phyloP scores from a whole-genome alignment of 2,888 invertebrate genomes.

The Cephus rjabovi region DNA sequence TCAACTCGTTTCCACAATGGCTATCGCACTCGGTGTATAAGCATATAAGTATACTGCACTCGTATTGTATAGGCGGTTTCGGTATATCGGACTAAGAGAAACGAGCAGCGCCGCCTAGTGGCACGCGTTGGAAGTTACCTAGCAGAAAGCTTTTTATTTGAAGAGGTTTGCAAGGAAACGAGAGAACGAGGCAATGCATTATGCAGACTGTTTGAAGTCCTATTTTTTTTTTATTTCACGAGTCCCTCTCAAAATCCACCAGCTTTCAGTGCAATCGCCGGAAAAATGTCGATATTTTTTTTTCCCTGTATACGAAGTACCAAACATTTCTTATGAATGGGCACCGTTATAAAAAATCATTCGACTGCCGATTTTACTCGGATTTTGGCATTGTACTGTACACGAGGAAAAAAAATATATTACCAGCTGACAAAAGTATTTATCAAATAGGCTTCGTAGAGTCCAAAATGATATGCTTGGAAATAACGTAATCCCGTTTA shows the following conservation, averaged over 20 bases:
- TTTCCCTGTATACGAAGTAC: too few relatives aligned
- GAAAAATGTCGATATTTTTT: too few relatives aligned
- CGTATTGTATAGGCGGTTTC: background rate
- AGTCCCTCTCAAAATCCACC: conserved; percentile 39
- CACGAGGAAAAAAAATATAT: background rate
- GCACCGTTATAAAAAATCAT: too few relatives aligned
- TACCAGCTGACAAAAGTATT: background rate
- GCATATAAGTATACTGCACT: background rate
- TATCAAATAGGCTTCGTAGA: background rate
- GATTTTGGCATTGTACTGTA: too few relatives aligned
- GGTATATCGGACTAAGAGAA: background rate
- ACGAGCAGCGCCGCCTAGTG: conserved; percentile 15
- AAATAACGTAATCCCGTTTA: conserved; percentile 28
- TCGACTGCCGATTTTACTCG: too few relatives aligned
- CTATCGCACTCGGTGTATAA: background rate
- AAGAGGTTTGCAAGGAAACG: conserved; percentile 42
- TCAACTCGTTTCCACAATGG: conserved; percentile 2
- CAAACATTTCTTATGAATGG: too few relatives aligned
- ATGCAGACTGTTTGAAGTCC: conserved; percentile 62
- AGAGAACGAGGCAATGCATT: conserved; percentile 52
- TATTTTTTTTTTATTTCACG: conserved; percentile 42
- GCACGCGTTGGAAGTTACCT: conserved; percentile 53
- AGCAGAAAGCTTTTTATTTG: conserved; percentile 55
- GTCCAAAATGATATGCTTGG: background rate
- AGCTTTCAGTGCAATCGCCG: background rate